Percentiles rank a stretch among this genome's conserved stretches.
Conservation (phyloP, 2,113 vertebrate genomes). For the Craseonycteris thonglongyai region DNA sequence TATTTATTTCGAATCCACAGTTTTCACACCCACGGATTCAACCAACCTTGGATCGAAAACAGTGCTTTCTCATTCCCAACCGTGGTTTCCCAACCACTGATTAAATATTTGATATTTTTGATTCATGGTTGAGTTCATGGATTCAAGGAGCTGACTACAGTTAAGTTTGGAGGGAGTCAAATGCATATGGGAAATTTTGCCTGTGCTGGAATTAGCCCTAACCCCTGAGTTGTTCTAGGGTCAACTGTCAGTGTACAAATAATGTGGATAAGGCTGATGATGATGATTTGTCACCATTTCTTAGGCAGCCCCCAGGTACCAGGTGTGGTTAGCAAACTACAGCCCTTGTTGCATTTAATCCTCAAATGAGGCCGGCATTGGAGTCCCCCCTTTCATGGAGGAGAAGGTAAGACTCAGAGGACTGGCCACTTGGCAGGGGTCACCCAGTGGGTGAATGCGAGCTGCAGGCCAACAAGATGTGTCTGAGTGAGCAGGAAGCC, state of each 20-base stretch:
- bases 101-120: neutral
- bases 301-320: neutral
- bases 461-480: neutral
- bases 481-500: neutral
- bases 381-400: neutral
- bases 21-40: neutral
- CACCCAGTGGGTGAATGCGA: neutral
- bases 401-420: neutral
- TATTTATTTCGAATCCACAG: neutral
- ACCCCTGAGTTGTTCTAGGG: neutral
- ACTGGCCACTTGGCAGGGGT: neutral
- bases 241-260: neutral
- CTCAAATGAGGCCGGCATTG: neutral
- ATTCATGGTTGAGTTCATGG: neutral
- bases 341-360: neutral
- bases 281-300: neutral
- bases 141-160: neutral
- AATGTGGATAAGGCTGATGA: neutral
- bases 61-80: neutral
- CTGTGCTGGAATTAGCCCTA: neutral
- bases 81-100: neutral
- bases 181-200: neutral
- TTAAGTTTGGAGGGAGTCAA: neutral
- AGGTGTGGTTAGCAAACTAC: neutral
- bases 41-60: neutral